Conservation (phyloP, 2,888 invertebrate genomes). For the Globia sparganii region DNA sequence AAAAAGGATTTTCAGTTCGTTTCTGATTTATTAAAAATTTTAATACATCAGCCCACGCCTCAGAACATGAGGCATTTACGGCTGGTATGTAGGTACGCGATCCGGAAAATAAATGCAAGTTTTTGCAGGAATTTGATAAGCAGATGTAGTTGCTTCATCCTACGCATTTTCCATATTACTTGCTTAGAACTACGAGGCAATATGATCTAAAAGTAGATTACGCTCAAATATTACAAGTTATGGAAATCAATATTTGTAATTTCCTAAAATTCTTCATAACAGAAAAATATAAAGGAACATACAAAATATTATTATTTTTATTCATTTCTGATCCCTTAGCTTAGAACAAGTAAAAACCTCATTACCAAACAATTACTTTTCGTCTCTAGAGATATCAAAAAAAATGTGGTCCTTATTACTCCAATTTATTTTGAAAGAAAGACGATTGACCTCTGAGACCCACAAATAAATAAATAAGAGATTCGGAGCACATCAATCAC, state of each 20-base stretch:
- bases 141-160: background rate
- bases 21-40: slow-evolving; percentile 2
- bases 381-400: slow-evolving; percentile 5
- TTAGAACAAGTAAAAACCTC: slow-evolving; percentile 16
- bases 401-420: slow-evolving; percentile 19
- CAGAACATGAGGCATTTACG: background rate
- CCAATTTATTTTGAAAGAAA: slow-evolving; percentile 32
- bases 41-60: background rate
- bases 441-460: slow-evolving; percentile 25
- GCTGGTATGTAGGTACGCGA: background rate
- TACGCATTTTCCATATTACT: background rate
- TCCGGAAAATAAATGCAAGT: background rate
- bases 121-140: background rate
- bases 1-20: background rate
- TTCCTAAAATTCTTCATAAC: background rate
- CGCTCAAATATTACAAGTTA: background rate
- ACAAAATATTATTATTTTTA: background rate
- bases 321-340: background rate
- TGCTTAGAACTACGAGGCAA: background rate
- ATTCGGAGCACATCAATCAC: slow-evolving; percentile 39
- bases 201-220: background rate
- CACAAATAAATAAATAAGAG: slow-evolving; percentile 44
- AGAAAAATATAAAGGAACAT: background rate
- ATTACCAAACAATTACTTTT: slow-evolving; percentile 13
- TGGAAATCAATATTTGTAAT: background rate